Evolutionary conservation across 30 jellyfish, hydroid and myxozoan species (phyloP).

Genomic region (Clytia hemisphaerica): DNA sequence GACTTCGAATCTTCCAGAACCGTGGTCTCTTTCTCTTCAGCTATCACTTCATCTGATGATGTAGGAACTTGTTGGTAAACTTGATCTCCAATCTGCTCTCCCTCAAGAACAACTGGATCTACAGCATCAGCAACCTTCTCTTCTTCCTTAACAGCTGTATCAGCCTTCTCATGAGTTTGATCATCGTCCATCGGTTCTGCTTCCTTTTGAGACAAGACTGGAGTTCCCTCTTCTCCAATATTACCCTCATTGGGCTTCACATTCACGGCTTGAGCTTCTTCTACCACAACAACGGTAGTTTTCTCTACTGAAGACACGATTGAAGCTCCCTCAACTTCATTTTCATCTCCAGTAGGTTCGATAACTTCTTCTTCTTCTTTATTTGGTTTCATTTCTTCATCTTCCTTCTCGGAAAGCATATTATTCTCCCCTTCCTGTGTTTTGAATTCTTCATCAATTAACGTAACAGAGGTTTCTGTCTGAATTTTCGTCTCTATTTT

Average conservation of each 20-base stretch:
- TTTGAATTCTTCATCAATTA: too few relatives aligned
- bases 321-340: too few relatives aligned
- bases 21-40: too few relatives aligned
- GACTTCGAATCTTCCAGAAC: too few relatives aligned
- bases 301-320: not conserved
- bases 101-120: not conserved
- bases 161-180: not conserved
- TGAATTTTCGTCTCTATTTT: not conserved
- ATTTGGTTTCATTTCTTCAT: too few relatives aligned
- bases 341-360: not conserved
- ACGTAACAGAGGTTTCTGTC: not conserved
- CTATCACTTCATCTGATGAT: too few relatives aligned
- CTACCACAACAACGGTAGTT: too few relatives aligned
- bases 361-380: not conserved
- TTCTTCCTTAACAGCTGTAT: not conserved
- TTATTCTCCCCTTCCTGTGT: constrained; percentile 1
- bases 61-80: too few relatives aligned
- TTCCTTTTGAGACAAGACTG: not conserved
- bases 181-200: not conserved
- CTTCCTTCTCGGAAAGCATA: too few relatives aligned
- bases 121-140: not conserved
- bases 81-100: not conserved
- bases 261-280: not conserved
- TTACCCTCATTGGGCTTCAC: not conserved
- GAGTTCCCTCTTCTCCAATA: not conserved